Percentiles rank a stretch among this genome's conserved stretches.
Evolutionary conservation across 2,888 invertebrate genomes (phyloP).

Genomic region (Hydroisotoma schaefferi): DNA sequence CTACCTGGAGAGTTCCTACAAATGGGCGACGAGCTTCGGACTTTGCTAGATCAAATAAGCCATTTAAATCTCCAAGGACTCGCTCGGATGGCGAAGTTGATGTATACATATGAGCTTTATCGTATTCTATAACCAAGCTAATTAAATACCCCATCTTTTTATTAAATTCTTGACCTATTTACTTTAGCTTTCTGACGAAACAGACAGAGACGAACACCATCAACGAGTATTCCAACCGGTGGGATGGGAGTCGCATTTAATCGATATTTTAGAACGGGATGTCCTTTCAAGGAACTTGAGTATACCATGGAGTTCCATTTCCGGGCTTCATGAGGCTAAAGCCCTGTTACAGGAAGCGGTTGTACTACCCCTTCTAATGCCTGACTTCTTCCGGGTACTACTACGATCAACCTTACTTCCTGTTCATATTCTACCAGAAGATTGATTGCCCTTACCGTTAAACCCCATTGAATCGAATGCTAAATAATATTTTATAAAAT

Average conservation of each 20-base stretch:
- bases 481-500: neutral
- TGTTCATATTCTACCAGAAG: too few species aligned
- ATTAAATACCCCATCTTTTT: too few species aligned
- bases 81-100: conserved; percentile 47
- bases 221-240: conserved; percentile 61
- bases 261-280: conserved; percentile 78
- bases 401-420: too few species aligned
- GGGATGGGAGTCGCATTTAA: conserved; percentile 71
- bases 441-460: neutral
- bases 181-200: conserved; percentile 42
- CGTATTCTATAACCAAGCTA: too few species aligned
- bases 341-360: conserved; percentile 78
- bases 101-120: too few species aligned
- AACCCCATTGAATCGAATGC: too few species aligned
- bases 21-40: conserved; percentile 26
- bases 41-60: conserved; percentile 22
- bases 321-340: conserved; percentile 71
- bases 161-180: neutral
- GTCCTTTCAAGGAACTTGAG: conserved; percentile 77
- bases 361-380: conserved; percentile 79
- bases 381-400: conserved; percentile 76
- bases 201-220: conserved; percentile 49
- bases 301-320: conserved; percentile 75
- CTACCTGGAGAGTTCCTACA: conserved; percentile 45
- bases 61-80: conserved; percentile 33